Base-by-base conservation (phyloP, 1,140 invertebrate species). In the Drosophila virilis region DNA sequence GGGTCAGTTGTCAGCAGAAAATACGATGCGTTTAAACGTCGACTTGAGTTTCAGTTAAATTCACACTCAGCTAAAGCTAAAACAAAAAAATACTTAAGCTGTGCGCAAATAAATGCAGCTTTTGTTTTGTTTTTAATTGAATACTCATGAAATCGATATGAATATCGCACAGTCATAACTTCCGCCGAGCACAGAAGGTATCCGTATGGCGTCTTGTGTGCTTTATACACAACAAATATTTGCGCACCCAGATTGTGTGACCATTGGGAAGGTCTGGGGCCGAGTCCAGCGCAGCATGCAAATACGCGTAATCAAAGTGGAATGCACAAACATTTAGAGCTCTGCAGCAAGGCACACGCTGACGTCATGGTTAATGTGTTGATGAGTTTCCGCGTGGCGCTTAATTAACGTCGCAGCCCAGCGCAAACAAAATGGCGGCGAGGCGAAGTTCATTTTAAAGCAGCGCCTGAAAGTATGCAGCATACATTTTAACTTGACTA, bases 231-330 rank as follows among this genome's bases (percentile, higher is more conserved):
- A 58, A 40, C 68, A 82, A 86, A 86, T 88, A 82, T 86, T 86
- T 82, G 79, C 68, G 33, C 68, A 76, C 22, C 57, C 78, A 77
- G 67, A 88, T 86, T 86, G 82, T 82, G 71, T 86, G 77, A 78
- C 67, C 67, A 77, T 78, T 7, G 9, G 9, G 10, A 22, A 22
- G 12, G 9, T 0, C 5, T 6, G 12, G 5, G 8, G 12, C 32
- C 2, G 38, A 15, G 22, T 17, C 7, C 8, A 51, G 51, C 32
- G 50, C 68, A 67, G 46, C 61, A 77, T 77, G 78, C 69, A 80
- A 85, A 85, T 84, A 85, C 48, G 46, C 46, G 33, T 37, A 59
- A 59, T 52, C 46, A 59, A 67, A 74, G 45, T 61, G 57, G 22
- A 85, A 65, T 78, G 78, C 81, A 78, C 66, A 71, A 81, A 71